These are phyloP conservation scores for Melanophora roralis DNA, from an alignment of 2,888 invertebrate species.

Conservation along the genomic window DNA sequence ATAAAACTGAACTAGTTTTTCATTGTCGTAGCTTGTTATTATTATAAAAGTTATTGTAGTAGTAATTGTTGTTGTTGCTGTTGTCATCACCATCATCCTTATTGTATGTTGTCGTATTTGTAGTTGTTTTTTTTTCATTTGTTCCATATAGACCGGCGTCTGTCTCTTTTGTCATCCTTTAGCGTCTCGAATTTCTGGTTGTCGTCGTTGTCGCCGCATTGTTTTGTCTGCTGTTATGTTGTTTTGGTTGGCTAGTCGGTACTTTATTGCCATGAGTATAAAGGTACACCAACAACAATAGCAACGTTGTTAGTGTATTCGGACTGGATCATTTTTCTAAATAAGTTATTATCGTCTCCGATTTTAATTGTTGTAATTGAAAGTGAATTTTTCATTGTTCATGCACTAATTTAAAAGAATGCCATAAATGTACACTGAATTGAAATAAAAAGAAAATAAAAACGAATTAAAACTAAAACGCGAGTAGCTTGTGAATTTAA, in stretches of 20 bases:
- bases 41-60: constrained; percentile 4
- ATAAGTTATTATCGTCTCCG: constrained; percentile 74
- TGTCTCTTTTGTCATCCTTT: constrained; percentile 61
- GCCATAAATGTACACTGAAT: constrained; percentile 58
- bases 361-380: constrained; percentile 75
- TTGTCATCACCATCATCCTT: constrained; percentile 30
- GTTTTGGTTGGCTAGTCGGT: background rate
- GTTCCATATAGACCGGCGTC: constrained; percentile 54
- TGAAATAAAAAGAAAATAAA: constrained; percentile 55
- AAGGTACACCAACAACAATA: background rate
- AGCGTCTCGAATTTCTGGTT: constrained; percentile 59
- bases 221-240: constrained; percentile 37
- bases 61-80: background rate
- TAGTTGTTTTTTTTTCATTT: constrained; percentile 36
- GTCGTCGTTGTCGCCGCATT: constrained; percentile 55
- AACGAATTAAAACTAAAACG: constrained; percentile 23
- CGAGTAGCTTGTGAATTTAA: constrained; percentile 45
- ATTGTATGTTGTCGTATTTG: constrained; percentile 7
- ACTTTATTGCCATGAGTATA: background rate
- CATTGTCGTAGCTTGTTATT: constrained; percentile 46
- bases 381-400: constrained; percentile 71
- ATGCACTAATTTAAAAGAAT: constrained; percentile 62
- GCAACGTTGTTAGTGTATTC: background rate
- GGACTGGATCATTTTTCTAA: constrained; percentile 64
- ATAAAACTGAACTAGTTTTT: constrained; percentile 58